phyloP scores from a whole-genome alignment of 2,113 vertebrate species.

The Tympanuchus pallidicinctus region DNA sequence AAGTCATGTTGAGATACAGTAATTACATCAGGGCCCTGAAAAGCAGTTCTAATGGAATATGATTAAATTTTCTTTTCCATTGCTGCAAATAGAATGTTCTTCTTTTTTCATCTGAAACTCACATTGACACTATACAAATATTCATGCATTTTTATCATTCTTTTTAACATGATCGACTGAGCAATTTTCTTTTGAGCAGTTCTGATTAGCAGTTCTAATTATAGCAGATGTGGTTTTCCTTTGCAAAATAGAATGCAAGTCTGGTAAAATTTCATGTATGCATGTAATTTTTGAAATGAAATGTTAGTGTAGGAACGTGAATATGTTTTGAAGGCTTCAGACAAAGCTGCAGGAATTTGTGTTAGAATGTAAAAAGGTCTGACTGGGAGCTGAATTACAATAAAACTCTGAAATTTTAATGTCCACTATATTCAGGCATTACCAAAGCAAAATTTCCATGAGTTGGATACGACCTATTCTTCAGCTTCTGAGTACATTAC shows the following conservation, averaged over 20 bases:
- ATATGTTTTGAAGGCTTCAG: background rate
- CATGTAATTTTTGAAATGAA: background rate
- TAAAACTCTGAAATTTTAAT: background rate
- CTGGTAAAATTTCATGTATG: background rate
- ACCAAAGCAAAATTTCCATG: background rate
- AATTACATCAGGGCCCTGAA: background rate
- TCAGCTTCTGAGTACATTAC: background rate
- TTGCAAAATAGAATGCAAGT: background rate
- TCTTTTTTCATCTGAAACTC: background rate
- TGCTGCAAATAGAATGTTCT: background rate
- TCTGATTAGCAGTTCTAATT: constrained; percentile 1
- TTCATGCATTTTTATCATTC: background rate
- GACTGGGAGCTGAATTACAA: background rate
- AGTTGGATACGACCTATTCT: background rate
- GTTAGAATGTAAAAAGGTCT: background rate
- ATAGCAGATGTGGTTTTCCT: background rate
- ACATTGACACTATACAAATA: background rate
- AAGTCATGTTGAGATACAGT: background rate
- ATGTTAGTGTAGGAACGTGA: background rate
- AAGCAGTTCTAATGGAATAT: background rate
- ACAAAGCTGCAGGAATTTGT: background rate
- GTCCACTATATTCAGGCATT: background rate
- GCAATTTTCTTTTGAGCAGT: background rate
- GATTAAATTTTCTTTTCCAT: background rate
- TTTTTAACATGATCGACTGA: background rate